Base-by-base conservation (phyloP, 2,797 vertebrate species). In the Premnoplex brunnescens region DNA sequence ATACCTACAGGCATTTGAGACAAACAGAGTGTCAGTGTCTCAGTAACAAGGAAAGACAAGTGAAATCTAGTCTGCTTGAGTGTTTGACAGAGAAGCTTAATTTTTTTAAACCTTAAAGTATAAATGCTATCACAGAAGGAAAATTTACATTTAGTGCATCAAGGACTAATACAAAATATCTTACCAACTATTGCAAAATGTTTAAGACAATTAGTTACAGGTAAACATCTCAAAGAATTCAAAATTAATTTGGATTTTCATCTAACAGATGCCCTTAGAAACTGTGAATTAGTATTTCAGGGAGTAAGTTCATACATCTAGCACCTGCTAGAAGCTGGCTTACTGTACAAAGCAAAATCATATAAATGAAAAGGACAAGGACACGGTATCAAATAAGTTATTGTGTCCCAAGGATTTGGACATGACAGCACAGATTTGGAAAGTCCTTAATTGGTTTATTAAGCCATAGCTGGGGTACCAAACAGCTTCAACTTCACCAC, bases 1-100 rank as follows among this genome's bases (percentile, higher is more conserved):
- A 51, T 39, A 96, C 80, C 91, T 94, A 80, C 71, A 95, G 63
- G 85, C 76, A 87, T 76, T 89, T 81, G 34, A 93, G 85, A 88
- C 51, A 75, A 94, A 93, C 56, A 84, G 83, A 92, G 36, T 66
- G 51, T 93, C 67, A 93, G 41, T 36, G 58, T 46, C 71, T 91
- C 21, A 17, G 24, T 58, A 56, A 88, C 37, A 41, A 86, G 41
- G 80, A 49, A 91, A 56, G 37, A 69, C 48, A 86, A 88, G 60
- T 51, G 73, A 85, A 94, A 82, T n/a, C 62, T 80, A n/a, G 21
- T 75, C n/a, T 77, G 64, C 71, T 39, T 55, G 52, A 80, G 51
- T 58, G 34, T 71, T 66, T 92, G 55, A 89, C n/a, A 52, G 7
- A 63, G n/a, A 58, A 21, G 19, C 14, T 77, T 84, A 18, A 20